Conservation (phyloP, 2,113 vertebrate genomes). For the Henicopernis longicauda region DNA sequence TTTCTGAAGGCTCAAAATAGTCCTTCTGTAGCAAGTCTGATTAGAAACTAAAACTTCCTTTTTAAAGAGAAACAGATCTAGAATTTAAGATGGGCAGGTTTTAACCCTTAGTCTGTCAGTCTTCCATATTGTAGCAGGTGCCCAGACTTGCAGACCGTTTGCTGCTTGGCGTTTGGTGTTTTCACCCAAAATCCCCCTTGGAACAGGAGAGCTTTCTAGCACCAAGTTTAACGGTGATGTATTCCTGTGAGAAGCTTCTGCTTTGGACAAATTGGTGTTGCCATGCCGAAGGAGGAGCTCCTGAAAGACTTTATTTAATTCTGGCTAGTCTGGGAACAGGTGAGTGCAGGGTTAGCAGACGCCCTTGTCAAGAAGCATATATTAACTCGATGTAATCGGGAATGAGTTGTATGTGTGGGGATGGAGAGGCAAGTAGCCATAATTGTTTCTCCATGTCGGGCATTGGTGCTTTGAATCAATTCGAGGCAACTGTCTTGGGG, state of each 20-base stretch:
- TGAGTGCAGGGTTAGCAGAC: background rate
- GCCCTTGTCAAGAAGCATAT: accelerated
- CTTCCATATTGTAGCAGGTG: background rate
- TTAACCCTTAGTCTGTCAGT: background rate
- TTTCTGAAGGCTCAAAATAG: background rate
- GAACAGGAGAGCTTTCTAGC: background rate
- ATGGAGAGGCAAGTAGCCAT: background rate
- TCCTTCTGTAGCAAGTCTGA: background rate
- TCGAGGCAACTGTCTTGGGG: background rate
- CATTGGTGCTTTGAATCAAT: background rate
- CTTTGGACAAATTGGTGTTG: background rate
- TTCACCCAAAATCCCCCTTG: background rate
- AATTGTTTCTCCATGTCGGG: background rate
- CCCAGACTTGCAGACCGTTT: background rate
- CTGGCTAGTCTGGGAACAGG: background rate
- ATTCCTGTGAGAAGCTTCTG: background rate
- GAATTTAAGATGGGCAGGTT: background rate
- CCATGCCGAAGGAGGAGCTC: background rate
- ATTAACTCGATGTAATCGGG: too few species aligned
- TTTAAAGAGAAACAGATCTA: background rate
- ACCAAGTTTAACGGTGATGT: background rate
- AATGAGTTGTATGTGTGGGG: too few species aligned
- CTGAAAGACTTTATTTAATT: background rate
- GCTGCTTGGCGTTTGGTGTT: background rate
- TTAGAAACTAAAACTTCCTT: background rate